A percentile compares a stretch with the other conserved stretches of the same genome.
phyloP scores from a whole-genome alignment of 2,113 vertebrate genomes.

The Mystacornis crossleyi region DNA sequence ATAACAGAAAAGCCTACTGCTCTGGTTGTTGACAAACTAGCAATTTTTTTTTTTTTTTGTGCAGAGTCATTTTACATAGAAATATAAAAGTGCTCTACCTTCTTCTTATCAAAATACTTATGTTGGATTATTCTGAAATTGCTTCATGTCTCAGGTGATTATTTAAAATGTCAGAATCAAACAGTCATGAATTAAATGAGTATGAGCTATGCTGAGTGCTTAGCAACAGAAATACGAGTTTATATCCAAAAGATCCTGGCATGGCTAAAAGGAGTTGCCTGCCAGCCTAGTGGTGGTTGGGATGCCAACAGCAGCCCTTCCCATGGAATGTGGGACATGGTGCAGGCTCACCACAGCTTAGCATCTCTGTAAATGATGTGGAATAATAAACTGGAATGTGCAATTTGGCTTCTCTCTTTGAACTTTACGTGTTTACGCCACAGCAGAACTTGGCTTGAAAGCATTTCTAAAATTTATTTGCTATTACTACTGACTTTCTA shows the following conservation, averaged over 20 bases:
- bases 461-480: neutral
- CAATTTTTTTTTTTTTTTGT: neutral
- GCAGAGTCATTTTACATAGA: neutral
- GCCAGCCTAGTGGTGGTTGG: neutral
- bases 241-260: neutral
- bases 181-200: neutral
- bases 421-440: neutral
- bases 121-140: neutral
- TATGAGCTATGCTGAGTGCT: neutral
- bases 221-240: neutral
- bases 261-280: neutral
- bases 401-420: neutral
- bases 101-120: neutral
- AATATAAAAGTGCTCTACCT: neutral
- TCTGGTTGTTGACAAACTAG: neutral
- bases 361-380: neutral
- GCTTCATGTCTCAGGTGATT: neutral
- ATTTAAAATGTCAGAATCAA: conserved; percentile 1
- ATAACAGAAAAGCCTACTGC: neutral
- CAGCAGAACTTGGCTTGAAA: neutral
- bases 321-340: neutral
- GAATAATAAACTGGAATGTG: neutral
- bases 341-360: neutral
- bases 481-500: neutral
- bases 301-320: neutral